Evolutionary conservation across 2,797 vertebrate species (phyloP).

Genomic region (Crax fasciolata): DNA sequence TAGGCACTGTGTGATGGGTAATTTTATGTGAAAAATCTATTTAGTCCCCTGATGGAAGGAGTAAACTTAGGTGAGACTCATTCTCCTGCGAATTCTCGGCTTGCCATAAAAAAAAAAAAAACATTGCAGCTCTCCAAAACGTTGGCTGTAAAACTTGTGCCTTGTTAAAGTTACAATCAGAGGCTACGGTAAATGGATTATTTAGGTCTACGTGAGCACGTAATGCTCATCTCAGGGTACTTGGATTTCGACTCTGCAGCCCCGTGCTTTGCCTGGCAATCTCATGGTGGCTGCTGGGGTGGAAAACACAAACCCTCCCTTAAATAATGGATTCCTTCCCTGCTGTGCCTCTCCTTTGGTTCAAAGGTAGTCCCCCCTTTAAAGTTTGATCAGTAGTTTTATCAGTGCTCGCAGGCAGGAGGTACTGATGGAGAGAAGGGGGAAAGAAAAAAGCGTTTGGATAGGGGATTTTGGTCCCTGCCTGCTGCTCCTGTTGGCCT

Average conservation of each 20-base stretch:
- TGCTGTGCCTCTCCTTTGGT: conserved; percentile 53
- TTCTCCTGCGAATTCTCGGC: conserved; percentile 31
- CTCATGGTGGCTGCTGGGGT: conserved; percentile 1
- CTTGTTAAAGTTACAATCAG: conserved; percentile 68
- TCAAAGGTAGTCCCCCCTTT: conserved; percentile 68
- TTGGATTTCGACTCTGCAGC: neutral
- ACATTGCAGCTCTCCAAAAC: conserved; percentile 20
- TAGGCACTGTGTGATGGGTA: conserved; percentile 13
- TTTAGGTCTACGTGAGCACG: conserved; percentile 14
- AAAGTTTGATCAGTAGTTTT: conserved; percentile 69
- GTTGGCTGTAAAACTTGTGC: conserved; percentile 60
- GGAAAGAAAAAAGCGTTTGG: neutral
- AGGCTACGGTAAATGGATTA: conserved; percentile 45
- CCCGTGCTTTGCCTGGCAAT: conserved; percentile 23
- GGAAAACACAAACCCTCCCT: conserved; percentile 52
- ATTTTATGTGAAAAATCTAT: conserved; percentile 54
- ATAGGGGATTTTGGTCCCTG: neutral
- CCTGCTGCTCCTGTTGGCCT: neutral
- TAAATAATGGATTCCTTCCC: conserved; percentile 68
- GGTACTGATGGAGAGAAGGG: neutral
- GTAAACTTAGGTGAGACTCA: conserved; percentile 51
- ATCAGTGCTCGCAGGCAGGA: conserved; percentile 54
- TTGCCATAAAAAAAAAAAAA: conserved; percentile 45
- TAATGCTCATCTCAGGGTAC: neutral
- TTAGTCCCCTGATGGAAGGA: conserved; percentile 49